Conservation (phyloP, 92 coral and sea anemone species). For the Hydrozoanthus gracilis region DNA sequence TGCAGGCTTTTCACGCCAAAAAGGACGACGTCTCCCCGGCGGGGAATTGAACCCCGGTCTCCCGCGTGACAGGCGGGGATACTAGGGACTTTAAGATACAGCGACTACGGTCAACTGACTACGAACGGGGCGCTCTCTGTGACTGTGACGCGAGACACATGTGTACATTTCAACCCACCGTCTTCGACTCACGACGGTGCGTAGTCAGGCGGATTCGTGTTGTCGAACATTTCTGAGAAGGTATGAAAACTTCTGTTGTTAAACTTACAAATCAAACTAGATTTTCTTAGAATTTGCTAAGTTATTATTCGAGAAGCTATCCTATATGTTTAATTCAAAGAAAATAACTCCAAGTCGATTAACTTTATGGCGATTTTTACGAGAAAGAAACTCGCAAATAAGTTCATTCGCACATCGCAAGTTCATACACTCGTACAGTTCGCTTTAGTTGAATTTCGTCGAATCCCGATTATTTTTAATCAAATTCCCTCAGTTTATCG, state of each 20-base stretch:
- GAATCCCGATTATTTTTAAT: background rate
- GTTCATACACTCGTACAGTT: background rate
- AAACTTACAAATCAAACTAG: background rate
- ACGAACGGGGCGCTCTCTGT: background rate
- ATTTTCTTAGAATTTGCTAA: background rate
- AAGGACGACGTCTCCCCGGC: conserved; percentile 84
- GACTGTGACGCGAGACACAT: conserved; percentile 23
- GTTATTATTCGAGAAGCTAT: background rate
- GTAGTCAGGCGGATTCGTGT: background rate
- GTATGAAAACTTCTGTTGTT: background rate
- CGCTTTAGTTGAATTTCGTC: background rate
- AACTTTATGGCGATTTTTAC: background rate
- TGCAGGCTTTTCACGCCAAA: too few relatives aligned
- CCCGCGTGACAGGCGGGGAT: conserved; percentile 99
- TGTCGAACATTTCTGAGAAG: too few relatives aligned
- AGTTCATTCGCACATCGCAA: background rate
- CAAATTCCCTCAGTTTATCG: background rate
- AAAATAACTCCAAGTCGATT: background rate
- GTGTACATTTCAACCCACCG: conserved; percentile 2
- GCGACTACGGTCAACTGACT: background rate
- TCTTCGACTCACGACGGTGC: background rate
- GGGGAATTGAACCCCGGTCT: conserved; percentile 99
- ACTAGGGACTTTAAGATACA: conserved; percentile 48
- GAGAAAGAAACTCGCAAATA: background rate
- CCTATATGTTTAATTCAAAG: background rate